Base-by-base conservation (phyloP, 2,888 invertebrate species). In the Eupithecia dodoneata region DNA sequence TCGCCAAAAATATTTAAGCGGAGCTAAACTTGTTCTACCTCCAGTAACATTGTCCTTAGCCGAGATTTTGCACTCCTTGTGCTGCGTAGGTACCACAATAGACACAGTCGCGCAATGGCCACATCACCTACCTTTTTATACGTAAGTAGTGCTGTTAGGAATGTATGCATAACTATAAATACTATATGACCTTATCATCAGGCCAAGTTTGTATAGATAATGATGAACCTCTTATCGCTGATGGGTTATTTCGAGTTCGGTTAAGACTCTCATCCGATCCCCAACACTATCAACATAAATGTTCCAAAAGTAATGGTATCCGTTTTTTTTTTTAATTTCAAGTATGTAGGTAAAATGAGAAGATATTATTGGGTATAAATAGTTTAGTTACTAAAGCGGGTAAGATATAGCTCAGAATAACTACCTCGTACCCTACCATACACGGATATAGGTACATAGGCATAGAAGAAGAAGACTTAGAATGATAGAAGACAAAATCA, bases 171-270 rank as follows among this genome's bases (percentile, higher is more conserved):
- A 70, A 73, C 72, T 75, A 71, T 69, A 85, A 81, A 78, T 84
- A 81, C 69, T 80, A 83, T 85, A 80, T 84, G 79, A 86, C 82
- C 85, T 88, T 89, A 89, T 89, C 89, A 85, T 85, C 81, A 86
- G 89, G 90, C 90, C 90, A 90, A 90, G 88, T 89, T 87, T 87
- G 87, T 84, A 79, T 78, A 83, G 89, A 89, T 89, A 90, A 88
- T 82, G 87, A 85, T 89, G 89, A 89, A 89, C 90, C 86, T 81
- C 81, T 87, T 88, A 87, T 87, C 85, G 82, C 78, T 78, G 87
- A 88, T 42, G 66, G 66, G 66, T 66, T 89, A 87, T 86, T 86
- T 85, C 80, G 83, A 84, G 84, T 84, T 85, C 81, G 82, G 82
- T 84, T 79, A 77, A 80, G 80, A 82, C 82, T 82, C 81, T 81